Percentiles rank a stretch among this genome's conserved stretches.
Evolutionary conservation across 2,113 vertebrate genomes (phyloP).

Genomic region (Bungarus multicinctus): DNA sequence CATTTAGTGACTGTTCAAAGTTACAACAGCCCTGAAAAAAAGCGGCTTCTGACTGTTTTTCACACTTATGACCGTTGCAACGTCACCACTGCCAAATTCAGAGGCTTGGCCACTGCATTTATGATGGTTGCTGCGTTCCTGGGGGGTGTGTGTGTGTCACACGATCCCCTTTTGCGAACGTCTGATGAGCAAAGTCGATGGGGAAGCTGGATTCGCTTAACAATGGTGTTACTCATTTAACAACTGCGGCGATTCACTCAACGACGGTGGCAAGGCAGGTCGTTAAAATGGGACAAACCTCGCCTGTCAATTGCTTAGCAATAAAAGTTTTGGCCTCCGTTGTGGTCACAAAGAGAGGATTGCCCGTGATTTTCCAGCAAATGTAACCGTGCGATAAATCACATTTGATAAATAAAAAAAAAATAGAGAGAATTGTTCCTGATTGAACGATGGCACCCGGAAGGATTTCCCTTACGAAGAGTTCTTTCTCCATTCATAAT

Average conservation of each 20-base stretch:
- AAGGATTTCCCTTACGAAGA: neutral
- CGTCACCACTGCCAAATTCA: no score
- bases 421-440: no score
- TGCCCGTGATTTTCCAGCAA: neutral
- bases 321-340: neutral
- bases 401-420: neutral
- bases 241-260: no score
- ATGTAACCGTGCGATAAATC: no score
- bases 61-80: neutral
- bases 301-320: neutral
- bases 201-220: no score
- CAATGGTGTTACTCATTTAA: no score
- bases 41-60: accelerated
- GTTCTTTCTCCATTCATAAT: neutral
- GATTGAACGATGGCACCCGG: neutral
- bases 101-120: no score
- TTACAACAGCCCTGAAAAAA: neutral
- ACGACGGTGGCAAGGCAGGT: neutral
- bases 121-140: no score
- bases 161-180: no score
- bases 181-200: no score
- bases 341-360: no score
- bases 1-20: neutral
- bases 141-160: no score
- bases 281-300: neutral